Base-by-base conservation (phyloP, 2,113 vertebrate genomes). In the Typhlomys cinereus region DNA sequence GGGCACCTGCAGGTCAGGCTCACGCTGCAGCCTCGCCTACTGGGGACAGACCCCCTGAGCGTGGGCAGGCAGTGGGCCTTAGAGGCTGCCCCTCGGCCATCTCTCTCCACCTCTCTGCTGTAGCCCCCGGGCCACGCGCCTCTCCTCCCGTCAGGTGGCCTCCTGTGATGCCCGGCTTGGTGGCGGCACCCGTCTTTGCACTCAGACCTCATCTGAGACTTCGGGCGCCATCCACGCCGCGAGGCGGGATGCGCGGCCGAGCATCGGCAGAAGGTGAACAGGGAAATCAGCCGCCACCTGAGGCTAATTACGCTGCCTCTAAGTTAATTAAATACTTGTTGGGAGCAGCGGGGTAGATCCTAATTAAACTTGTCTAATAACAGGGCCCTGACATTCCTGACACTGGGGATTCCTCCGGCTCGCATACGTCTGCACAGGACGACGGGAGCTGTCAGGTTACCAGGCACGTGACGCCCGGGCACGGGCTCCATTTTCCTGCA, bases 281-380 rank as follows among this genome's bases (percentile, higher is more conserved):
- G 93, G 97, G 97, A 98, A 98, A 97, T 98, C 98, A 98, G 97
- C 97, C 95, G 76, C 97, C 96, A 98, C 98, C 98, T 98, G 97
- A 98, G 98, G 98, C 98, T 98, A 99, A 99, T 99, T 98, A 98
- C 98, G 97, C 98, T 98, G 98, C 98, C 98, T 98, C 94, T 97
- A 97, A 98, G 98, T 98, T 99, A 99, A 99, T 99, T 98, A 99
- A 98, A 98, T 97, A 98, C 97, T 97, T 98, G 98, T 98, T 98
- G 98, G 98, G 98, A 98, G 98, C 98, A 98, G 98, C 98, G 92
- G 98, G 98, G 98, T 98, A 98, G 98, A 98, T 98, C 98, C 98
- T 98, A 98, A 99, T 98, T 98, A 98, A 98, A 98, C 98, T 97
- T 98, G 98, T 98, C 98, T 98, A 98, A 98, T 98, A 98, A 98